Evolutionary conservation across 1,140 invertebrate genomes (phyloP).

Genomic region (Caenorhabditis brenneri): DNA sequence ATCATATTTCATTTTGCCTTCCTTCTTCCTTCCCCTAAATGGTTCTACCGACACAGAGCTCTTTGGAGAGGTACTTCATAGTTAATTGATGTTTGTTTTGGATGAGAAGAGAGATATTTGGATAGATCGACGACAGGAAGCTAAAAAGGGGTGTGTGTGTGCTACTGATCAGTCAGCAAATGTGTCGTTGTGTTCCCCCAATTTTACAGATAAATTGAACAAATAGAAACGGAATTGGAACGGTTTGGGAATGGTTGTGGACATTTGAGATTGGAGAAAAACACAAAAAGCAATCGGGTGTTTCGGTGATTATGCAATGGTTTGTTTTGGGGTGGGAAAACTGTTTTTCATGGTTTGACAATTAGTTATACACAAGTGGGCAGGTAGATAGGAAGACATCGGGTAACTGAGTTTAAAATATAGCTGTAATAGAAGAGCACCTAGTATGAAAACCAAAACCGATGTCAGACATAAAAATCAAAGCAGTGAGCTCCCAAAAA

Average conservation of each 20-base stretch:
- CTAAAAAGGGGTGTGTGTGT: not conserved
- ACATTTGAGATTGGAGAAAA: conserved; percentile 13
- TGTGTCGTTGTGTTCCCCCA: too few species aligned
- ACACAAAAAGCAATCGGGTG: too few species aligned
- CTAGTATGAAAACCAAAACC: too few species aligned
- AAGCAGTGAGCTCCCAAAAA: too few species aligned
- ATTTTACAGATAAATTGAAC: not conserved
- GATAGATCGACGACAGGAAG: conserved; percentile 40
- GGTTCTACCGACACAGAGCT: not conserved
- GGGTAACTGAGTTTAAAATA: too few species aligned
- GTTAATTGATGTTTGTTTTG: conserved; percentile 34
- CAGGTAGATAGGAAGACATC: too few species aligned
- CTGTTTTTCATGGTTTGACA: too few species aligned
- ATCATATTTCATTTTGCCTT: conserved; percentile 37
- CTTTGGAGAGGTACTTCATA: conserved; percentile 14
- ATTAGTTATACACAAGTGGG: too few species aligned
- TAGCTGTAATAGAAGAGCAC: too few species aligned
- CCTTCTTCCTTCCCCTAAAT: not conserved
- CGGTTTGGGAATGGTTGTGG: not conserved
- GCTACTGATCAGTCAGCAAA: not conserved
- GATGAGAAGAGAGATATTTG: conserved; percentile 26
- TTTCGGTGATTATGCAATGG: too few species aligned
- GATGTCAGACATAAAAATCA: too few species aligned
- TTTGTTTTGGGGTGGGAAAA: too few species aligned
- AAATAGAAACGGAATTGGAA: not conserved